phyloP scores from a whole-genome alignment of 1,140 invertebrate genomes.

The Sycophila sp. region DNA sequence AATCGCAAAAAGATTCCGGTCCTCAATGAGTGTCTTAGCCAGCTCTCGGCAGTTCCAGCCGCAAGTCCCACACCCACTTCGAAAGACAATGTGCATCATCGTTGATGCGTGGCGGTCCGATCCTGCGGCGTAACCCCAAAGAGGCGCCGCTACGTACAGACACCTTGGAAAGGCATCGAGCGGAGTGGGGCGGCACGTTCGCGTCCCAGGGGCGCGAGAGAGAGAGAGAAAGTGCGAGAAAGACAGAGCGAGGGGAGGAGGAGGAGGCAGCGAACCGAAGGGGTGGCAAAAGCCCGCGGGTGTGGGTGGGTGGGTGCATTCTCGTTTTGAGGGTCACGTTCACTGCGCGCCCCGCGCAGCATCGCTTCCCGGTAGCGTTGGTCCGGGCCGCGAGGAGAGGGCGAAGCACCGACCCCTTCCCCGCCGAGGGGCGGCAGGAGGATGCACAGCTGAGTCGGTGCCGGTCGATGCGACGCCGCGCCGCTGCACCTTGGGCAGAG shows the following conservation, averaged over 20 bases:
- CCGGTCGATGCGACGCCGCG: slow-evolving; percentile 59
- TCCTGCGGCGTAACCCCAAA: no score
- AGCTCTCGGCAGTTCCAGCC: no score
- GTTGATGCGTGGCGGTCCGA: no score
- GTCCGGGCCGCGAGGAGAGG: slow-evolving; percentile 50
- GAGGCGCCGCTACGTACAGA: no score
- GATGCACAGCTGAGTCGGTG: slow-evolving; percentile 59
- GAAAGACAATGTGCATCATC: no score
- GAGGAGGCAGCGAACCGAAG: not conserved
- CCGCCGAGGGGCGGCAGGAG: slow-evolving; percentile 35
- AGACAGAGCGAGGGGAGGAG: not conserved
- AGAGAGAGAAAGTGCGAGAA: not conserved
- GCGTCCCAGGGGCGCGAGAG: not conserved
- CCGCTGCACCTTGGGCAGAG: slow-evolving; percentile 36
- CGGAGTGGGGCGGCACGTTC: no score
- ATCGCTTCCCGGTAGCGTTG: slow-evolving; percentile 54
- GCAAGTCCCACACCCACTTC: no score
- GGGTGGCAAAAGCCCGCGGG: not conserved
- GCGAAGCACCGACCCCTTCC: no score
- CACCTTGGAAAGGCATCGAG: no score
- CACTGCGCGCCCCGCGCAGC: slow-evolving; percentile 47
- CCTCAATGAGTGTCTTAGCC: no score
- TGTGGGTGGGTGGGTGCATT: slow-evolving; percentile 3
- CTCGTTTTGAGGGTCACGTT: slow-evolving; percentile 65
- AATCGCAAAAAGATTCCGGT: no score